Evolutionary conservation across 2,797 vertebrate genomes (phyloP), one percentile per base, ranked within the genome.

Genomic region (Gastrophryne carolinensis): DNA sequence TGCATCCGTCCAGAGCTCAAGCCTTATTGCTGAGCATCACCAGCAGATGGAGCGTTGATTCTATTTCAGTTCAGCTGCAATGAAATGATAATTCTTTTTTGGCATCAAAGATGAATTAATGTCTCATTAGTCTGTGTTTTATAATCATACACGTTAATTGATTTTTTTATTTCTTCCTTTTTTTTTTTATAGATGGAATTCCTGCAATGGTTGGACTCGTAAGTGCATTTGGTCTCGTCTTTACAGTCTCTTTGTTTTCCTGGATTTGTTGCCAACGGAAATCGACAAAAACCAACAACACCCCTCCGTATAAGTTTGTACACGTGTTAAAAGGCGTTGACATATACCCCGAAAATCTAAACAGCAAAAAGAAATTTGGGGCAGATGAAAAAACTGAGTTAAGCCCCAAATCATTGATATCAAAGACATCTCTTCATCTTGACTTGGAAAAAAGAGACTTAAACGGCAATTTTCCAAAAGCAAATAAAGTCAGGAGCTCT

Each of bases 191-290:
- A 98, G 97, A 93, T 86, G 95, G 94, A 87, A 89, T 98, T 79
- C 95, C 97, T 50, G 87, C 93, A n/a, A 90, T 95, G 21, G 94
- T 99, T 83, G 94, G 95, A 26, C 91, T 96, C 87, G 91, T 97
- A 89, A 96, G 96, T 75, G 92, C 96, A 72, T 97, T 98, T 78
- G 95, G 96, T 81, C 92, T 99, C 54, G 93, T 98, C 86, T 98
- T 98, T 91, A 95, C 94, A 57, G 91, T 94, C 54, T 98, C 97
- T 27, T 92, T 96, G 50, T 99, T 99, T 79, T 91, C 96, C 15
- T 99, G 97, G 98, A 99, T 99, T 87, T 99, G 98, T 86, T 99
- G 97, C 82, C 98, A 98, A 76, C 95, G 96, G 78, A 98, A 98
- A 87, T 93, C 94, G 79, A 89, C 92, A 49, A 99, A 98, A 83